A percentile compares a stretch with the other conserved stretches of the same genome.
These are phyloP conservation scores for Pammene fasciana DNA, from an alignment of 2,888 invertebrate genomes.

Conservation along the genomic window DNA sequence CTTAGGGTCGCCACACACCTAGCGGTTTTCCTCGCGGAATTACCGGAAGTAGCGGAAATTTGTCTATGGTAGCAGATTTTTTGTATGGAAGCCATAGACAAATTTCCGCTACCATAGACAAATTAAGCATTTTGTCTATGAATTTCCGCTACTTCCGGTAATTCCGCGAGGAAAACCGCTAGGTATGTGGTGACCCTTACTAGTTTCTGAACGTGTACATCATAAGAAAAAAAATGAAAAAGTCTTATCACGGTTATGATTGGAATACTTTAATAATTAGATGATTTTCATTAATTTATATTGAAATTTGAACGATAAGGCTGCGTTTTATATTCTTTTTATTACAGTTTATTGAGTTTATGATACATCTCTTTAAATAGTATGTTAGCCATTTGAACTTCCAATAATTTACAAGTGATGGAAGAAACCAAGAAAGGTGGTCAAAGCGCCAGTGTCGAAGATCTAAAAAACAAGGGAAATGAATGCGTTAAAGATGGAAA, in stretches of 20 bases:
- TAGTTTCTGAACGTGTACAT: too few relatives aligned
- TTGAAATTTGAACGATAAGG: constrained; percentile 16
- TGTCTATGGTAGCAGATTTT: too few relatives aligned
- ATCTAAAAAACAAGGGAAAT: constrained; percentile 89
- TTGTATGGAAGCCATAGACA: too few relatives aligned
- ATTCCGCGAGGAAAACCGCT: too few relatives aligned
- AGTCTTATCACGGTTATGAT: constrained; percentile 27
- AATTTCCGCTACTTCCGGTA: too few relatives aligned
- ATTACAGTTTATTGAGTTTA: background rate
- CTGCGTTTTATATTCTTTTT: constrained; percentile 6
- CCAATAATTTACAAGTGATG: constrained; percentile 51
- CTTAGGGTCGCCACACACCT: too few relatives aligned
- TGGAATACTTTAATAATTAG: background rate
- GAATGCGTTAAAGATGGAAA: constrained; percentile 88
- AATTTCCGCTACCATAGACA: too few relatives aligned
- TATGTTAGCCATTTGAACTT: constrained; percentile 20
- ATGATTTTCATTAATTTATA: constrained; percentile 1
- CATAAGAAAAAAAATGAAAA: background rate
- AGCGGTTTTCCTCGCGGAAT: too few relatives aligned
- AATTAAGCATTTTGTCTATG: too few relatives aligned
- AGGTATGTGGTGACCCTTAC: too few relatives aligned
- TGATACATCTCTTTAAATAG: constrained; percentile 2
- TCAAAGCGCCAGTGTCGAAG: constrained; percentile 73
- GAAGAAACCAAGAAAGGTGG: constrained; percentile 66
- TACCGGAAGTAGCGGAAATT: too few relatives aligned